These are phyloP conservation scores for Dilophus febrilis DNA, from an alignment of 2,888 invertebrate species.

Conservation along the genomic window DNA sequence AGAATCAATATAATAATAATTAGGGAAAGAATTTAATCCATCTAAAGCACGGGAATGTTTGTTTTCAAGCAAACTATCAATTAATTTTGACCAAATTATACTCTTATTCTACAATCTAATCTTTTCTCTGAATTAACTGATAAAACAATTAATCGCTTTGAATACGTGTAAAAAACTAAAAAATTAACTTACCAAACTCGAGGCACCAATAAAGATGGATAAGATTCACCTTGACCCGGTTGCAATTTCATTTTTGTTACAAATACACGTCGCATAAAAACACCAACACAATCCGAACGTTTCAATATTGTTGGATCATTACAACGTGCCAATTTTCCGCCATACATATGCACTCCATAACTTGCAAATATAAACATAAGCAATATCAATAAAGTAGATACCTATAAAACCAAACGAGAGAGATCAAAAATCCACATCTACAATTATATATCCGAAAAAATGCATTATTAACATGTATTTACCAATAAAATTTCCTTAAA, in stretches of 20 bases:
- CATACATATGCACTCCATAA: conserved; percentile 95
- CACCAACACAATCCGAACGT: conserved; percentile 57
- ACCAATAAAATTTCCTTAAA: conserved; percentile 97
- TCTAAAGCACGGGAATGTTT: not conserved
- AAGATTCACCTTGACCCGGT: conserved; percentile 66
- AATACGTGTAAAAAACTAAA: conserved; percentile 30
- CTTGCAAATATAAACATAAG: conserved; percentile 99
- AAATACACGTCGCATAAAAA: conserved; percentile 87
- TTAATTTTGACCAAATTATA: no score
- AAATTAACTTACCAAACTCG: conserved; percentile 70
- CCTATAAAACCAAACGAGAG: not conserved
- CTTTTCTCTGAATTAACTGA: no score
- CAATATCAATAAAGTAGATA: conserved; percentile 82
- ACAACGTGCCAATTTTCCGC: conserved; percentile 52
- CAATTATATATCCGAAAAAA: no score
- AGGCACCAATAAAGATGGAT: conserved; percentile 90
- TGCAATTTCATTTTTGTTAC: conserved; percentile 95
- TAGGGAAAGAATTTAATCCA: conserved; percentile 1
- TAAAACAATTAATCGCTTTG: not conserved
- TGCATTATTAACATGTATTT: no score
- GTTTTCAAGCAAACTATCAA: no score
- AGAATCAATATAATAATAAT: not conserved
- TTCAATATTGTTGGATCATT: conserved; percentile 80
- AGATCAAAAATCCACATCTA: conserved; percentile 11
- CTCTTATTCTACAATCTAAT: no score